phyloP scores from a whole-genome alignment of 2,113 vertebrate species.

The Apeltes quadracus region DNA sequence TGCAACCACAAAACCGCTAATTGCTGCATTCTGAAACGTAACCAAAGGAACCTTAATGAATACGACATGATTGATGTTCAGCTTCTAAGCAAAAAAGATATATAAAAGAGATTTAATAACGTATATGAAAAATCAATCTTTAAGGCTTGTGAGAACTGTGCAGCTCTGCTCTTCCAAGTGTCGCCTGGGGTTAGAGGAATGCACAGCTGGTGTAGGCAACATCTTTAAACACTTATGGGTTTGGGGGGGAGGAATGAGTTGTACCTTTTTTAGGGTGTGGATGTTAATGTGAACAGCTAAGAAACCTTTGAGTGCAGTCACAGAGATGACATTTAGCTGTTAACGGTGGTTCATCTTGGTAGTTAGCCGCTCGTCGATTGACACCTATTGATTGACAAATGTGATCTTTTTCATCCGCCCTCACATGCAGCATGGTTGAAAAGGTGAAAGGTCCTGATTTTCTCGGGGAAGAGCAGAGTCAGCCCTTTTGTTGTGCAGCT shows the following conservation, averaged over 20 bases:
- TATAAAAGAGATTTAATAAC: no score
- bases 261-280: conserved; percentile 34
- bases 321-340: not conserved
- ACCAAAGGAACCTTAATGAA: conserved; percentile 13
- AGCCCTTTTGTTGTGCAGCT: conserved; percentile 54
- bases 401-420: conserved; percentile 36
- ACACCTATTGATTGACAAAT: no score
- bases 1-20: conserved; percentile 40
- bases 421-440: conserved; percentile 8
- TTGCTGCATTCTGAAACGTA: conserved; percentile 25
- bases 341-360: not conserved
- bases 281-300: conserved; percentile 46
- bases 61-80: conserved; percentile 8
- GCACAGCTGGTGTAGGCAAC: conserved; percentile 58
- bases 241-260: conserved; percentile 32
- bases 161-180: conserved; percentile 23
- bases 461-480: conserved; percentile 45
- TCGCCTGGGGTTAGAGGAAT: conserved; percentile 59
- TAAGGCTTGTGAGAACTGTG: not conserved
- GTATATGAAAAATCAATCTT: conserved; percentile 24
- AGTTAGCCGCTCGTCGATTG: no score
- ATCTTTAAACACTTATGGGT: conserved; percentile 67
- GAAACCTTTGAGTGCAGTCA: not conserved
- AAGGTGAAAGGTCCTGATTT: conserved; percentile 49
- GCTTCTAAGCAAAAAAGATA: conserved; percentile 8